Conservation (phyloP, 1,140 invertebrate species). For the Drosophila murphyi region DNA sequence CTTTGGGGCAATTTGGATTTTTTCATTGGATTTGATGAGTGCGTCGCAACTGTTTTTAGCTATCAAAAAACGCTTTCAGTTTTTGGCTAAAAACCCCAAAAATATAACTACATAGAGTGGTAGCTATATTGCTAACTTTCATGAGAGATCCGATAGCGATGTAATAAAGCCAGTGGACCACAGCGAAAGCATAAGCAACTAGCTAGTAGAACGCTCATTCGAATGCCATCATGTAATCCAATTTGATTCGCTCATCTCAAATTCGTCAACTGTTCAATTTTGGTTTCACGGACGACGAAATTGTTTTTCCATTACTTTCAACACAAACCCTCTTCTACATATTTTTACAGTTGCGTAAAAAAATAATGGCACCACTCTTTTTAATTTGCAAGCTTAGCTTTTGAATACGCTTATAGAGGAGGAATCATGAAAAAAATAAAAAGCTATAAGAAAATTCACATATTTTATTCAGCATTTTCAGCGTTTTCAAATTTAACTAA, state of each 20-base stretch:
- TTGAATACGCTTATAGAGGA: no score
- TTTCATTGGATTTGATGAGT: conserved; percentile 79
- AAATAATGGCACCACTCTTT: no score
- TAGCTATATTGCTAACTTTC: conserved; percentile 7
- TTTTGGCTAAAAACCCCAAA: conserved; percentile 57
- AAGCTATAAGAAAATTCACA: no score
- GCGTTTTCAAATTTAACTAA: no score
- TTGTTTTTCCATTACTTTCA: not conserved
- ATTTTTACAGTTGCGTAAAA: no score
- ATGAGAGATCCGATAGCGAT: not conserved
- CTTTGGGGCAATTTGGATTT: conserved; percentile 53
- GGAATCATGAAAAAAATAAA: no score
- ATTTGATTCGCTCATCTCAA: conserved; percentile 37
- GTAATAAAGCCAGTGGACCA: conserved; percentile 63
- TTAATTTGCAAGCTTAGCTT: no score
- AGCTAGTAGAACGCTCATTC: conserved; percentile 1
- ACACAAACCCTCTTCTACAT: no score
- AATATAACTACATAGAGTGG: conserved; percentile 2
- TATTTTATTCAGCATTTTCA: no score
- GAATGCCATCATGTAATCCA: conserved; percentile 38
- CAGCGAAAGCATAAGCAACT: conserved; percentile 36
- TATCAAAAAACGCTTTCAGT: conserved; percentile 68
- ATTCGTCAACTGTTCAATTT: conserved; percentile 23
- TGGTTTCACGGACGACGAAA: conserved; percentile 2
- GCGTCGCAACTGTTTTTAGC: conserved; percentile 55